Evolutionary conservation across 2,113 vertebrate genomes (phyloP).

Genomic region (Grallaria varia): DNA sequence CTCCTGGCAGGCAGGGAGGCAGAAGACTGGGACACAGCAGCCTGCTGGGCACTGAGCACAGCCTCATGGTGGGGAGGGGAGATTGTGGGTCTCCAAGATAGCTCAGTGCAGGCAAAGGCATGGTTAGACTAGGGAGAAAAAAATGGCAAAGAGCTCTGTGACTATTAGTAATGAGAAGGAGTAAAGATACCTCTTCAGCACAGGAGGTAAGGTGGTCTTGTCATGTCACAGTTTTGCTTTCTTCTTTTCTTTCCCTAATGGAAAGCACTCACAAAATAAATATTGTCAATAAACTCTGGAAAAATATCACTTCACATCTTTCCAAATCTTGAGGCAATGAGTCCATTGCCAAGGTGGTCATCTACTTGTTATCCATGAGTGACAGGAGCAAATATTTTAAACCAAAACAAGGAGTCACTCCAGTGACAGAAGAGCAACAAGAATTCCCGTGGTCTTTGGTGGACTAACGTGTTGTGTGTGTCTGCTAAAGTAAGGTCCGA

Average conservation of each 20-base stretch:
- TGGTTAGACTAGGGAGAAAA: neutral
- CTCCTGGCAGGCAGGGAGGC: neutral
- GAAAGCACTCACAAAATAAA: neutral
- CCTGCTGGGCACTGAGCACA: fast-evolving
- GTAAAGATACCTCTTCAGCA: neutral
- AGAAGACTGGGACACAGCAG: neutral
- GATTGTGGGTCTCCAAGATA: neutral
- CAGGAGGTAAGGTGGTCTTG: neutral
- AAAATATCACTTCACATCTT: neutral
- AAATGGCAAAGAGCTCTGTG: neutral
- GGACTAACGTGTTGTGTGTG: neutral
- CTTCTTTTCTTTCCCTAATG: neutral
- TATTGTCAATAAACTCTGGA: neutral
- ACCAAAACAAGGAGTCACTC: neutral
- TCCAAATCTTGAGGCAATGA: neutral
- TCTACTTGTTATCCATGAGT: neutral
- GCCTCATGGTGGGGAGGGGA: neutral
- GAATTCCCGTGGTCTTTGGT: neutral
- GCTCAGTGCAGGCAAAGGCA: neutral
- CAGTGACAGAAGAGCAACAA: neutral
- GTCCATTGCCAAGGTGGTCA: neutral
- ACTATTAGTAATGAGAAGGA: neutral
- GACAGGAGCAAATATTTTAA: neutral
- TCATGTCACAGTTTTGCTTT: neutral
- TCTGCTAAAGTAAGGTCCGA: neutral